Conservation (phyloP, 2,797 vertebrate genomes). For the Smutsia temminckii region DNA sequence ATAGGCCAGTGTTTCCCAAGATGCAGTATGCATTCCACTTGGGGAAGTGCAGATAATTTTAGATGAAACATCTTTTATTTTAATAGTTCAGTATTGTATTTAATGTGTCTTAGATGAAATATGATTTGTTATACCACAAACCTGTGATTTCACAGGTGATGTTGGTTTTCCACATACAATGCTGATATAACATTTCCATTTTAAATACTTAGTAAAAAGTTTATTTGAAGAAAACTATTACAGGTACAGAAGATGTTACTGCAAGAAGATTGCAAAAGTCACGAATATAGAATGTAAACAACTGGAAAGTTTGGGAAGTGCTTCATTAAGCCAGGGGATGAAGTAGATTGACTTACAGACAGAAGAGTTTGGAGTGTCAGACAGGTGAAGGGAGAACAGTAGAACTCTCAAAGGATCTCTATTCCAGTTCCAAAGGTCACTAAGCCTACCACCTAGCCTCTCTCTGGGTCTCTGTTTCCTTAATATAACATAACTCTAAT, state of each 20-base stretch:
- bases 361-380: background rate
- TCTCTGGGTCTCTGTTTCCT: background rate
- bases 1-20: background rate
- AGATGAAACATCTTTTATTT: constrained; percentile 1
- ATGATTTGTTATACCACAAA: background rate
- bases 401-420: background rate
- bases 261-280: background rate
- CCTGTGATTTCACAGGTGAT: background rate
- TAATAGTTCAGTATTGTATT: constrained; percentile 3
- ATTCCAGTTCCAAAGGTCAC: background rate
- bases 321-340: background rate
- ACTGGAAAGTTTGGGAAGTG: background rate
- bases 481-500: background rate
- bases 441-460: background rate
- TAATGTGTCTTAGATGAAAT: constrained; percentile 38
- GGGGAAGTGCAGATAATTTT: background rate
- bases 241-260: background rate
- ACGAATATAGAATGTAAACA: background rate
- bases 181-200: constrained; percentile 6
- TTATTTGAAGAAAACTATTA: constrained; percentile 42
- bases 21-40: background rate
- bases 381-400: background rate
- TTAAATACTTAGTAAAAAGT: constrained; percentile 38
- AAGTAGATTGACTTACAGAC: background rate
- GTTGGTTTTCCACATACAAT: background rate